A percentile compares a stretch with the other conserved stretches of the same genome.
Evolutionary conservation across 2,888 invertebrate species (phyloP).

Genomic region (Nowickia ferox): DNA sequence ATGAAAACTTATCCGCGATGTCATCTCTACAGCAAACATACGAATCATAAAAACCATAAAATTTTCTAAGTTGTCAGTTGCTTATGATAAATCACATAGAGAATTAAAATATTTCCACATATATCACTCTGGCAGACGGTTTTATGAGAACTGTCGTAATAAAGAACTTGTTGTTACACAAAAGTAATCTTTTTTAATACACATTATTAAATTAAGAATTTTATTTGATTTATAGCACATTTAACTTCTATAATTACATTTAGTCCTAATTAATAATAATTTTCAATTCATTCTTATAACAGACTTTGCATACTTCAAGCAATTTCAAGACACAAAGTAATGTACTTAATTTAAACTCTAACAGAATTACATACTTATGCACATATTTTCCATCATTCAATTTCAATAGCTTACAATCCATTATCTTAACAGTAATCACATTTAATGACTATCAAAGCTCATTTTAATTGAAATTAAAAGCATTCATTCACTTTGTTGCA

Average conservation of each 20-base stretch:
- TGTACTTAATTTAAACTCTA: not conserved
- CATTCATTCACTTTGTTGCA: constrained; percentile 25
- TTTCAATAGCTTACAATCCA: not conserved
- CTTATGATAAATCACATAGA: constrained; percentile 32
- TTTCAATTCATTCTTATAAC: no score
- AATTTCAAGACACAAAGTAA: no score
- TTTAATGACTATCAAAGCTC: constrained; percentile 40
- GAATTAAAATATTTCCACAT: constrained; percentile 35
- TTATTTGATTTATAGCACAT: not conserved
- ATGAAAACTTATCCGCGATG: not conserved
- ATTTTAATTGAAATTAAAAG: constrained; percentile 63
- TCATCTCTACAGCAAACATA: not conserved
- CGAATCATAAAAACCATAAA: constrained; percentile 9
- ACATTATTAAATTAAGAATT: not conserved
- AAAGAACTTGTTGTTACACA: not conserved
- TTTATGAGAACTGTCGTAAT: constrained; percentile 6
- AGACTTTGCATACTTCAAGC: no score
- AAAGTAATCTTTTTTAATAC: not conserved
- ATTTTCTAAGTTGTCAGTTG: constrained; percentile 2
- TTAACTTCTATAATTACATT: not conserved
- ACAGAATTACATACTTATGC: not conserved
- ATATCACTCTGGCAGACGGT: constrained; percentile 20
- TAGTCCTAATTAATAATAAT: not conserved
- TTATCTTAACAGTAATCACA: constrained; percentile 36
- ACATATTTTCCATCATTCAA: not conserved